These are phyloP conservation scores for Caenorhabditis imperialis DNA, from an alignment of 2,888 invertebrate species.

Conservation along the genomic window DNA sequence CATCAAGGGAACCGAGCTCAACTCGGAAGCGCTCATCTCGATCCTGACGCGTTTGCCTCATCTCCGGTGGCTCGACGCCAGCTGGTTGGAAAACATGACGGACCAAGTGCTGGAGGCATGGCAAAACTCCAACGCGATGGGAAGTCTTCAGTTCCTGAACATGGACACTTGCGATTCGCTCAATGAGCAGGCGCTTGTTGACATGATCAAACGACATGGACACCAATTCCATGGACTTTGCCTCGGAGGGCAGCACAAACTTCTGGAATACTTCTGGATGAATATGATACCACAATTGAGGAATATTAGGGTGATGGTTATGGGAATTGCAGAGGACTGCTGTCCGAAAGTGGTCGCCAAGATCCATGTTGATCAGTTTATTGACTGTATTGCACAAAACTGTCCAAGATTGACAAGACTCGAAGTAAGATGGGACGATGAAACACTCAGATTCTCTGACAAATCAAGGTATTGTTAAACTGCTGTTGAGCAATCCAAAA, in stretches of 20 bases:
- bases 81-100: slow-evolving; percentile 96
- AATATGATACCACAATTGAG: slow-evolving; percentile 91
- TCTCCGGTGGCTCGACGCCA: slow-evolving; percentile 91
- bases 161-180: slow-evolving; percentile 95
- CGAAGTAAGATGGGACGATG: slow-evolving; percentile 98
- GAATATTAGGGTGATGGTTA: slow-evolving; percentile 94
- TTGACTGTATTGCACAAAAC: slow-evolving; percentile 95
- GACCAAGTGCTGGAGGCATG: slow-evolving; percentile 92
- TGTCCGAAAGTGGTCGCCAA: slow-evolving; percentile 91
- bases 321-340: slow-evolving; percentile 96
- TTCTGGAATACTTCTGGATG: slow-evolving; percentile 98
- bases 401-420: slow-evolving; percentile 90
- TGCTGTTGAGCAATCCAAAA: not conserved
- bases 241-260: slow-evolving; percentile 90
- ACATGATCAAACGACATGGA: slow-evolving; percentile 92
- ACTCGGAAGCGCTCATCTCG: slow-evolving; percentile 92
- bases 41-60: slow-evolving; percentile 90
- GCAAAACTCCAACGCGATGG: slow-evolving; percentile 87
- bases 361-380: slow-evolving; percentile 91
- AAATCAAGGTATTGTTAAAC: slow-evolving; percentile 85
- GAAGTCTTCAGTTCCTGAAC: slow-evolving; percentile 89
- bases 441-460: slow-evolving; percentile 96
- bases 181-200: slow-evolving; percentile 91
- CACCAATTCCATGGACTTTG: slow-evolving; percentile 90
- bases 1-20: slow-evolving; percentile 91